phyloP scores from a whole-genome alignment of 1,140 invertebrate species.

The Trissolcus basalis region DNA sequence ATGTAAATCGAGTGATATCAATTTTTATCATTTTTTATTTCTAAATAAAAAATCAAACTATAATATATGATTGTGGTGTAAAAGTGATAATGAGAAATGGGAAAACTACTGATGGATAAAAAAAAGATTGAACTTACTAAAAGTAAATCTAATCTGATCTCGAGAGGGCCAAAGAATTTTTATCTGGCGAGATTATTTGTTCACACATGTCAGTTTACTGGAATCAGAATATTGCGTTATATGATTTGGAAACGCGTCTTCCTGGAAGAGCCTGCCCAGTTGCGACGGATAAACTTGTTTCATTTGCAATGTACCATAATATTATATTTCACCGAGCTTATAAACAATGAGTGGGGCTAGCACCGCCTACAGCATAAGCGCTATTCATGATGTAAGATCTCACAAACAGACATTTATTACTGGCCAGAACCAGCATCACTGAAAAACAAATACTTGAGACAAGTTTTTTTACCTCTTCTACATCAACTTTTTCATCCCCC shows the following conservation, averaged over 20 bases:
- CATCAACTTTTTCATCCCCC: not conserved
- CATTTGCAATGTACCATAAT: slow-evolving; percentile 32
- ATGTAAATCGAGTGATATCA: no score
- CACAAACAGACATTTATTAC: slow-evolving; percentile 32
- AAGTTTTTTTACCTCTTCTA: slow-evolving; percentile 5
- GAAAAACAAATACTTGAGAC: slow-evolving; percentile 31
- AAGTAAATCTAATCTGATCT: not conserved
- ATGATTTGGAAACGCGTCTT: no score
- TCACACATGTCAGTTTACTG: slow-evolving; percentile 5
- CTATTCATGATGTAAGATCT: slow-evolving; percentile 34
- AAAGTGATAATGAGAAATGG: not conserved
- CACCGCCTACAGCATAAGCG: slow-evolving; percentile 30
- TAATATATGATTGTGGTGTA: no score
- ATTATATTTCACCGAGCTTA: slow-evolving; percentile 28
- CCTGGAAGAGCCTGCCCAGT: no score
- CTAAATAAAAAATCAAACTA: no score
- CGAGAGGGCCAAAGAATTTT: no score
- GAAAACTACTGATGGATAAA: no score
- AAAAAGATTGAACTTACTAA: slow-evolving; percentile 1
- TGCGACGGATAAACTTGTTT: slow-evolving; percentile 2
- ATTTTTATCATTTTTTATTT: no score
- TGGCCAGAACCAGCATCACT: slow-evolving; percentile 27
- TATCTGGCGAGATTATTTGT: no score
- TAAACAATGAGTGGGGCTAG: slow-evolving; percentile 35
- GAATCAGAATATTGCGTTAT: slow-evolving; percentile 14